A percentile compares a stretch with the other conserved stretches of the same genome.
Evolutionary conservation across 2,888 invertebrate genomes (phyloP).

Genomic region (Spisula subtruncata): DNA sequence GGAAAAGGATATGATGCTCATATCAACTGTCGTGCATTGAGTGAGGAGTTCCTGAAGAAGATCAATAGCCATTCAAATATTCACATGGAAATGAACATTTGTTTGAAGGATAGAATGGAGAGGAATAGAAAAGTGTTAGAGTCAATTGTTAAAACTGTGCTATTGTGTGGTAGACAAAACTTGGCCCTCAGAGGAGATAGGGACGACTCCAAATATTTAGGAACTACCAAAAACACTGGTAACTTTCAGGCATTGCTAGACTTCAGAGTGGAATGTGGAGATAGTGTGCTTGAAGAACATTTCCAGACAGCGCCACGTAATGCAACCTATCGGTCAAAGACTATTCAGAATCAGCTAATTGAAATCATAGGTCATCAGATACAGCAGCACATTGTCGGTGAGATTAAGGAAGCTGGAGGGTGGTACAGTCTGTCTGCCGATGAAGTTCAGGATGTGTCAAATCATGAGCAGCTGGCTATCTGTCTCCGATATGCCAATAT

Average conservation of each 20-base stretch:
- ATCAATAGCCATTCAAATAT: not conserved
- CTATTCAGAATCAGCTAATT: conserved; percentile 47
- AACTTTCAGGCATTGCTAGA: conserved; percentile 50
- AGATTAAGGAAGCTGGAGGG: conserved; percentile 41
- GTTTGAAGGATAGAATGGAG: not conserved
- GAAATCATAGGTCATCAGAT: conserved; percentile 40
- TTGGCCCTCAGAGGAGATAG: conserved; percentile 34
- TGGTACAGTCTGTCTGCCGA: conserved; percentile 48
- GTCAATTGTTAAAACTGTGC: conserved; percentile 27
- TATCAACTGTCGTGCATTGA: not conserved
- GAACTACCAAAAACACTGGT: conserved; percentile 27
- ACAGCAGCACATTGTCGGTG: conserved; percentile 29
- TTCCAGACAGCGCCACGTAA: conserved; percentile 34
- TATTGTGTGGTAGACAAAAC: conserved; percentile 27
- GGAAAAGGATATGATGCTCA: conserved; percentile 12
- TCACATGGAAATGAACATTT: not conserved
- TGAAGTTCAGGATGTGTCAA: conserved; percentile 56
- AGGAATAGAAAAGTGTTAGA: not conserved
- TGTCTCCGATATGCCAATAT: conserved; percentile 46
- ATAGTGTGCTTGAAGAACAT: conserved; percentile 22
- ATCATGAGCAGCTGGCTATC: conserved; percentile 57
- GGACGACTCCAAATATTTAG: not conserved
- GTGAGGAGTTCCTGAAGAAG: conserved; percentile 16
- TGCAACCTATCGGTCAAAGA: conserved; percentile 51
- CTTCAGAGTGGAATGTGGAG: conserved; percentile 43